Evolutionary conservation across 2,888 invertebrate genomes (phyloP).

Genomic region (Papilio gigon): DNA sequence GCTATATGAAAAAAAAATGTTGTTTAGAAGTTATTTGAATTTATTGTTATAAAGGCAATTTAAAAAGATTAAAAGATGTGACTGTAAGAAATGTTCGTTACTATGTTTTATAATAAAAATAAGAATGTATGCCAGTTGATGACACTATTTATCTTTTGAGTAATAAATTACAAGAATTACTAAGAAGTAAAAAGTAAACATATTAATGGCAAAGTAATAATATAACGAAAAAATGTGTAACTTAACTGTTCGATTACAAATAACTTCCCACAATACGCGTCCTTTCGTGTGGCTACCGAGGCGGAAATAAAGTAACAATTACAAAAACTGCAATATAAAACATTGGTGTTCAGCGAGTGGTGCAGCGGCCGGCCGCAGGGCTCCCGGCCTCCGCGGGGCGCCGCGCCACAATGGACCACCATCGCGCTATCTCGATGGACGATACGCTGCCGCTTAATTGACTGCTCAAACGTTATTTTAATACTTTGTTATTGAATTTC

Average conservation of each 20-base stretch:
- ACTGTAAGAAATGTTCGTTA: no score
- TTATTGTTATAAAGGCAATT: no score
- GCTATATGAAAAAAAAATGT: not conserved
- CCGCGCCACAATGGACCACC: constrained; percentile 80
- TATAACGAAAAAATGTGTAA: constrained; percentile 50
- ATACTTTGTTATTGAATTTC: constrained; percentile 74
- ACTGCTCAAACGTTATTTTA: constrained; percentile 79
- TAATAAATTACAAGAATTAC: not conserved
- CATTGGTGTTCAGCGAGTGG: constrained; percentile 63
- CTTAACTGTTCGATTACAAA: constrained; percentile 47
- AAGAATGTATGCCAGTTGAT: no score
- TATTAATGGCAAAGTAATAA: not conserved
- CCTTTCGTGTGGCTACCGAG: constrained; percentile 69
- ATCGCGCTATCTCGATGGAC: constrained; percentile 79
- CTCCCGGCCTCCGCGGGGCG: constrained; percentile 54
- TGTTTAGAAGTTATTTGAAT: no score
- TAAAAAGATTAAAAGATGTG: no score
- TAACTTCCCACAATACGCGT: constrained; percentile 72
- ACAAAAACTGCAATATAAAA: constrained; percentile 74
- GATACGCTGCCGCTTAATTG: constrained; percentile 80
- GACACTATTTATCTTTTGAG: not conserved
- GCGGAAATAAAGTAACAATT: constrained; percentile 74
- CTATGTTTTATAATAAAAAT: no score
- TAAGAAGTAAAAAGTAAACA: not conserved
- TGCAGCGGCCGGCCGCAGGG: constrained; percentile 33